Evolutionary conservation across 2,888 invertebrate species (phyloP), one percentile per base, ranked within the genome.

Genomic region (Sarcophaga rosellei): DNA sequence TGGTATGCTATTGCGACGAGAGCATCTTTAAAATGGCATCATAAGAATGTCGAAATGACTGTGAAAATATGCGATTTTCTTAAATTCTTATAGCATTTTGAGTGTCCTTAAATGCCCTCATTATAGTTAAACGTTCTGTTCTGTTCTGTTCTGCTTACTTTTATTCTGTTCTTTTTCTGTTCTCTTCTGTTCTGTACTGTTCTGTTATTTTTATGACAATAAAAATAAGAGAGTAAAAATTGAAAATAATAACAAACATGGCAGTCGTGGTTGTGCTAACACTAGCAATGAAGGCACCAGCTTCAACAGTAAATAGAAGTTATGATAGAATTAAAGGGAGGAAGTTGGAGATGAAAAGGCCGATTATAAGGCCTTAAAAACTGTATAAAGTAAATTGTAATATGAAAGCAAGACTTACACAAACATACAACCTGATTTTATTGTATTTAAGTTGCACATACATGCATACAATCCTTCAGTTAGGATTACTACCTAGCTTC

Each of bases 91-190:
- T 62, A 23, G 62, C 17, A 23, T 57, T 65, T 57, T n/a, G 4
- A 77, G n/a, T 45, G 44, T 15, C 15, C 20, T 73, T 35, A 68
- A 73, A 35, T 20, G 57, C 68, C 66, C 78, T 62, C 57, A 74
- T 83, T 68, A 74, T 5, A 53, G 21, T n/a, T 62, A 73, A 62
- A 73, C 10, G 62, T 17, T 45, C 4, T 53, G 4, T 47, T 11
- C 47, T 53, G 4, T 47, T 11, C 47, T 47, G 47, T 47, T 11
- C 47, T 47, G 53, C 1, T 53, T 53, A 12, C 17, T 53, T 53
- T 1, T 17, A 0, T 53, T 2, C 3, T 0, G 12, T 47, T 47
- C 15, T 47, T 2, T 47, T 47, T 15, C 2, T 35, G 35, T 35
- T 35, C 35, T 0, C 10, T 35, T 35, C 35, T 10, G 8, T 25